Conservation (phyloP, 2,888 invertebrate species). For the Entomobrya multifasciata region DNA sequence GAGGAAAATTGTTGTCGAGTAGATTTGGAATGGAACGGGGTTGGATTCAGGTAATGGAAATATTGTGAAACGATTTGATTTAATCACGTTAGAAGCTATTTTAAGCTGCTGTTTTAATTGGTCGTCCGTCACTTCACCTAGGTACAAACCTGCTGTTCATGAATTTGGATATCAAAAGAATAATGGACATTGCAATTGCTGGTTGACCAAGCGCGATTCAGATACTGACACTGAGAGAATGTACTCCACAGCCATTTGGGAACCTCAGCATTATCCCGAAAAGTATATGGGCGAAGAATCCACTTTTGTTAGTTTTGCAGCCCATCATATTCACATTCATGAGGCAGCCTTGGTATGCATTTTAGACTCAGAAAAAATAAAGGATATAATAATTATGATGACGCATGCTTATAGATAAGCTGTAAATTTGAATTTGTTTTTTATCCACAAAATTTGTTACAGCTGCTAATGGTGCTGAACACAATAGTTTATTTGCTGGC, state of each 20-base stretch:
- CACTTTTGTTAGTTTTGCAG: constrained; percentile 56
- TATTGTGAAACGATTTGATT: too few species aligned
- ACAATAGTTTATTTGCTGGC: constrained; percentile 37
- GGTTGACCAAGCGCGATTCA: constrained; percentile 56
- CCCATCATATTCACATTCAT: constrained; percentile 60
- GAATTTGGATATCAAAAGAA: constrained; percentile 54
- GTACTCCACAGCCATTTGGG: constrained; percentile 49
- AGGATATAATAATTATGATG: too few species aligned
- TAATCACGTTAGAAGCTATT: too few species aligned
- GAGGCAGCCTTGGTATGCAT: constrained; percentile 51
- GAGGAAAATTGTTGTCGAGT: constrained; percentile 64
- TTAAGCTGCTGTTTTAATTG: too few species aligned
- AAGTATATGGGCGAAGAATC: constrained; percentile 45
- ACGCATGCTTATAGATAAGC: too few species aligned
- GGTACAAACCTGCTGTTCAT: constrained; percentile 42
- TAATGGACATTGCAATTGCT: constrained; percentile 54
- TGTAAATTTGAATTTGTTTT: too few species aligned
- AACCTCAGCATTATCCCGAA: constrained; percentile 51
- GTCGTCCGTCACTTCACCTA: too few species aligned
- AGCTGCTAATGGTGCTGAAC: constrained; percentile 52
- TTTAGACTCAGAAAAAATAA: too few species aligned
- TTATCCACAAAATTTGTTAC: background rate
- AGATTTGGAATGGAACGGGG: constrained; percentile 62
- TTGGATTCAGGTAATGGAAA: constrained; percentile 53
- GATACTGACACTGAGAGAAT: background rate